Conservation (phyloP, 2,888 invertebrate species). For the Synergus japonicus region DNA sequence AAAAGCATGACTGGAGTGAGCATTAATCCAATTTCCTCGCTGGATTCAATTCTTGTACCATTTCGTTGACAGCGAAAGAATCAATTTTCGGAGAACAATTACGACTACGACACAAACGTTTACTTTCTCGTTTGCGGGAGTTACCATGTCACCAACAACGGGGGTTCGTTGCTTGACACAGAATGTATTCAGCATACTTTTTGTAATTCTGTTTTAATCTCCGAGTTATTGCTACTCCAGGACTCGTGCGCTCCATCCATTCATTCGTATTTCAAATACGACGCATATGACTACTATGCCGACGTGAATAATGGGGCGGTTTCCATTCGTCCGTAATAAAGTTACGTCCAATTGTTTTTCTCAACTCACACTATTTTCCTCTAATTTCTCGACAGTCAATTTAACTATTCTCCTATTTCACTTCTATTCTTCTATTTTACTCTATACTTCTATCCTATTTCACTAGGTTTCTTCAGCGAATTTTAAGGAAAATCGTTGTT, state of each 20-base stretch:
- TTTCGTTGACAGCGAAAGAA: conserved; percentile 38
- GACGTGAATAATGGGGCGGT: conserved; percentile 66
- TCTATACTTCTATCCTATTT: no score
- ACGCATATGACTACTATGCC: conserved; percentile 61
- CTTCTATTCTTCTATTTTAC: no score
- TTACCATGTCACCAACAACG: conserved; percentile 60
- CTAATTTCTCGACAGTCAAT: conserved; percentile 14
- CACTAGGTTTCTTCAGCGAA: background rate
- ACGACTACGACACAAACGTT: conserved; percentile 46
- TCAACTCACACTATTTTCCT: background rate
- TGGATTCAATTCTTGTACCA: conserved; percentile 26
- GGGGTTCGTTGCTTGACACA: conserved; percentile 68
- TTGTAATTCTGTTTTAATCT: conserved; percentile 76
- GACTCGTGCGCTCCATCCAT: conserved; percentile 57
- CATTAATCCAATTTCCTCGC: background rate
- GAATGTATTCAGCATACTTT: conserved; percentile 71
- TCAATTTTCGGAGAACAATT: conserved; percentile 42
- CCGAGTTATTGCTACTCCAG: conserved; percentile 74
- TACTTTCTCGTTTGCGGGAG: conserved; percentile 56
- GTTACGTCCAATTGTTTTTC: conserved; percentile 50
- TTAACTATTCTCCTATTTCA: background rate
- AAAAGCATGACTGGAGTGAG: conserved; percentile 1
- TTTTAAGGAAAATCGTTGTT: background rate
- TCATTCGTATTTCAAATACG: conserved; percentile 64
- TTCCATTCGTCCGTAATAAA: conserved; percentile 58